Percentiles rank a stretch among this genome's conserved stretches.
Conservation (phyloP, 2,113 vertebrate species). For the Theropithecus gelada region DNA sequence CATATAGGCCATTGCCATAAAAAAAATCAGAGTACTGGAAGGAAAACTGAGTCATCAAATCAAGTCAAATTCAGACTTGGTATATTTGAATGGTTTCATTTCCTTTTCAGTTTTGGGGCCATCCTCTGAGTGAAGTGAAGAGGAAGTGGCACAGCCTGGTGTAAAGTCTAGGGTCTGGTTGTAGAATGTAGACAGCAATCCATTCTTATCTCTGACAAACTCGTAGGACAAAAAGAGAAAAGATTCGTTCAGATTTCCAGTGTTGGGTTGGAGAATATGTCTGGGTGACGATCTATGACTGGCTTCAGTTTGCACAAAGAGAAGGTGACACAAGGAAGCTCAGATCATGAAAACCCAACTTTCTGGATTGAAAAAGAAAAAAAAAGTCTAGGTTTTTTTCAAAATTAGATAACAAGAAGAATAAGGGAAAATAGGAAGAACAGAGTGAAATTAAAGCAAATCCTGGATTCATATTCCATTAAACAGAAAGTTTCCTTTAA, state of each 20-base stretch:
- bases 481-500: conserved; percentile 3
- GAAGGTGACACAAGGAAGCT: not conserved
- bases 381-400: not conserved
- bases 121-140: not conserved
- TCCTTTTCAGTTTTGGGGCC: not conserved
- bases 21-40: conserved; percentile 11
- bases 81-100: not conserved
- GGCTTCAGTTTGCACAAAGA: not conserved
- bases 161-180: not conserved
- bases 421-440: not conserved
- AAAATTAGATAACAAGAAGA: not conserved
- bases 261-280: not conserved
- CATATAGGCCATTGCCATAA: not conserved
- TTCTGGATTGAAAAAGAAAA: not conserved
- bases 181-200: not conserved
- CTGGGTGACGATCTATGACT: not conserved
- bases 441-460: not conserved
- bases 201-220: not conserved
- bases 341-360: not conserved
- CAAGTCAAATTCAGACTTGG: not conserved
- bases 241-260: not conserved
- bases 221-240: not conserved
- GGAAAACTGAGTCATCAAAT: not conserved
- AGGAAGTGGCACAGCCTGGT: not conserved
- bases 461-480: not conserved